Conservation (phyloP, 2,797 vertebrate species). For the Myotis myotis region DNA sequence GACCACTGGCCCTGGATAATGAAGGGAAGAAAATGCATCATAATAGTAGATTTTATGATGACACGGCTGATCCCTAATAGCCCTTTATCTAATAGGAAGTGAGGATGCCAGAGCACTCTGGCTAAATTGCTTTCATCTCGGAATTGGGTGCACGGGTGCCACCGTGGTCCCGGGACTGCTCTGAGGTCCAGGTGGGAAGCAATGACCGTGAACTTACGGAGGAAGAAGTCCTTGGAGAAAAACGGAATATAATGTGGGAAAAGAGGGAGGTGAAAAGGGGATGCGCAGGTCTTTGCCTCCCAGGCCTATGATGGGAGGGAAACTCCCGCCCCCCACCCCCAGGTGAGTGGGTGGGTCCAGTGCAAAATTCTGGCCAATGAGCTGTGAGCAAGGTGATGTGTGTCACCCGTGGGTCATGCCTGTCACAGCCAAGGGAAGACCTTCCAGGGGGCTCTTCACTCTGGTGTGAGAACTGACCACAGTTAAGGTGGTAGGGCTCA, state of each 20-base stretch:
- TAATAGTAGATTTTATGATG: conserved; percentile 67
- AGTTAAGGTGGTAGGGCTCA: background rate
- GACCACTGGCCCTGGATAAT: conserved; percentile 77
- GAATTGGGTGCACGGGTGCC: conserved; percentile 13
- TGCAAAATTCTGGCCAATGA: background rate
- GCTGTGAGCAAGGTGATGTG: background rate
- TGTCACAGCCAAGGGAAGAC: background rate
- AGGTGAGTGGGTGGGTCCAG: background rate
- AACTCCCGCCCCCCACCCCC: background rate
- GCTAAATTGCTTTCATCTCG: conserved; percentile 45
- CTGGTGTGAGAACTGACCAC: background rate
- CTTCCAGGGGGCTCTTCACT: background rate
- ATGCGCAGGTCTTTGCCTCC: background rate
- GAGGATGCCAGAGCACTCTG: conserved; percentile 39
- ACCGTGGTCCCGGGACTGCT: conserved; percentile 7
- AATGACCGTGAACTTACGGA: background rate
- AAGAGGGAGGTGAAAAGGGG: background rate
- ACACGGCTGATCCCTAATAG: conserved; percentile 59
- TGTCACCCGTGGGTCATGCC: background rate
- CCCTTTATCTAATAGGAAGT: conserved; percentile 68
- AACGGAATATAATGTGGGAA: background rate
- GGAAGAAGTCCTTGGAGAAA: conserved; percentile 19
- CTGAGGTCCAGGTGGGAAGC: conserved; percentile 13
- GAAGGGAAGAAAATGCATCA: conserved; percentile 65
- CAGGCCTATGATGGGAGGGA: background rate